Percentiles rank a stretch among this genome's conserved stretches.
phyloP scores from a whole-genome alignment of 2,113 vertebrate genomes.

The Thalassarche chlororhynchos region DNA sequence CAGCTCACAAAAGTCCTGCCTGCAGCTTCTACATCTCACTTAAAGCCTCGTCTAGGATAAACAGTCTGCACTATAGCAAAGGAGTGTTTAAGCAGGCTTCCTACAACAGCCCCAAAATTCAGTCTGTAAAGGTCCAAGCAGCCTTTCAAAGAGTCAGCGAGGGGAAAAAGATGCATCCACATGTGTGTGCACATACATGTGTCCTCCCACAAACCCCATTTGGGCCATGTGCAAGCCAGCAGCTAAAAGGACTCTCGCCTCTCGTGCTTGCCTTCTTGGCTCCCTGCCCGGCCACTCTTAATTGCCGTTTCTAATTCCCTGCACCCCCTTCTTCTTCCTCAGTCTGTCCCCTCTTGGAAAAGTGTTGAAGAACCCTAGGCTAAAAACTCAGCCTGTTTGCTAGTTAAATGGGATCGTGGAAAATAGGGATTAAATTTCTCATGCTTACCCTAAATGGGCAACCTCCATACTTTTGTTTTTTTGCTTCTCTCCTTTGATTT shows the following conservation, averaged over 20 bases:
- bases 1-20: background rate
- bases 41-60: background rate
- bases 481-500: background rate
- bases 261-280: background rate
- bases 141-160: background rate
- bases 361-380: background rate
- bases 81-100: background rate
- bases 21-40: background rate
- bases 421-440: background rate
- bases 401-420: background rate
- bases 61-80: background rate
- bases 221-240: background rate
- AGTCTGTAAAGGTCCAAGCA: background rate
- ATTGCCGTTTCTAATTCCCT: background rate
- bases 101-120: background rate
- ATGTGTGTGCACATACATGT: rapidly evolving
- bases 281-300: background rate
- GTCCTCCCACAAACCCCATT: background rate
- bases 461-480: background rate
- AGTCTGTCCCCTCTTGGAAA: background rate
- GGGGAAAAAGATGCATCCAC: background rate
- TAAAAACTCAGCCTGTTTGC: background rate
- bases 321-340: background rate
- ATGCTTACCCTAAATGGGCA: background rate
- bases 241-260: background rate